Conservation (phyloP, 2,113 vertebrate genomes). For the Leucopsar rothschildi region DNA sequence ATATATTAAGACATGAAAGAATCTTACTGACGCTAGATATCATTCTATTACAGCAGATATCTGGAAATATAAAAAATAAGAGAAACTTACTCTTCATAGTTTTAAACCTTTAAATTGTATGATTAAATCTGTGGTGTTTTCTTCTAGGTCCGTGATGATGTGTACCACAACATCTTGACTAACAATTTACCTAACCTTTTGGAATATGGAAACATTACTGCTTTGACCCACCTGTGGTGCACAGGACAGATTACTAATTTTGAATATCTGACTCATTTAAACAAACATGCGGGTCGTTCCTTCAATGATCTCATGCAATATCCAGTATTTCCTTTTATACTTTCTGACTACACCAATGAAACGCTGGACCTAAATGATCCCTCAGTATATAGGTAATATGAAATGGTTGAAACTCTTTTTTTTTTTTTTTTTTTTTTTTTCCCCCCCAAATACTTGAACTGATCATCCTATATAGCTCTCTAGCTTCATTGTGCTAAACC, state of each 20-base stretch:
- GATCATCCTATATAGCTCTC: neutral
- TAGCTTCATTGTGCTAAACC: neutral
- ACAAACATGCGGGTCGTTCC: slow-evolving; percentile 96
- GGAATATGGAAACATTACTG: slow-evolving; percentile 95
- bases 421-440: neutral
- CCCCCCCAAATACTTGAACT: neutral
- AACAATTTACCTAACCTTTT: slow-evolving; percentile 95
- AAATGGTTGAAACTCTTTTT: neutral
- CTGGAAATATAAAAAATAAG: neutral
- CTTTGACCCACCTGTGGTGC: slow-evolving; percentile 95
- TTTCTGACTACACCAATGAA: slow-evolving; percentile 91
- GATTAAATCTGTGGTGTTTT: neutral
- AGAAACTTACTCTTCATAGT: neutral
- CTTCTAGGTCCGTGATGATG: slow-evolving; percentile 90
- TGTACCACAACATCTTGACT: slow-evolving; percentile 94
- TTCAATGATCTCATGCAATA: slow-evolving; percentile 99
- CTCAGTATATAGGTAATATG: slow-evolving; percentile 84
- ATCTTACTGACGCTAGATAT: neutral
- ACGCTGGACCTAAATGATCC: slow-evolving; percentile 88
- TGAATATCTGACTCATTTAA: slow-evolving; percentile 96
- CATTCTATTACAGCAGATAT: neutral
- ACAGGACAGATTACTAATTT: slow-evolving; percentile 98
- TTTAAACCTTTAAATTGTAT: neutral
- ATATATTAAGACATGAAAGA: neutral
- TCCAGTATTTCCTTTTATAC: slow-evolving; percentile 96